Base-by-base conservation (phyloP, 2,113 vertebrate genomes). In the Varanus komodoensis region DNA sequence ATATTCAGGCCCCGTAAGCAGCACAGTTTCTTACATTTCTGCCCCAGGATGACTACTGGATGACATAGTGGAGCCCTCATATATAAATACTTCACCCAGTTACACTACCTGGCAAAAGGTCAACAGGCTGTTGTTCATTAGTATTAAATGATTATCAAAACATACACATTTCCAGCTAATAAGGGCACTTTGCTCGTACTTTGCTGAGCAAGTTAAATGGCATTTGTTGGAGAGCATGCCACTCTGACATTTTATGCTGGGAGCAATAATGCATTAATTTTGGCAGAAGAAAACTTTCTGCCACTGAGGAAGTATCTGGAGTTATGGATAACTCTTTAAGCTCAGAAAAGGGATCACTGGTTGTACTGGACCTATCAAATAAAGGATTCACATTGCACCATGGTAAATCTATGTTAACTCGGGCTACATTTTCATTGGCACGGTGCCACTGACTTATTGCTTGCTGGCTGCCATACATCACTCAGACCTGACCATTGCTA, bases 201-300 rank as follows among this genome's bases (percentile, higher is more conserved):
- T 84, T 38, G 73, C 8, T 78, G 27, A 88, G 23, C 21, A 32
- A n/a, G 73, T 82, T 64, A 64, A 67, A 67, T 17, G 44, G 71
- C 12, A 44, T 61, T 15, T 82, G 79, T 21, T 23, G 38, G 54
- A 84, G 23, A 11, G 68, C 82, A 57, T 68, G 64, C 38, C 17
- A 44, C 85, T 75, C 23, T 87, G 69, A 67, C 71, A 82, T 91
- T 89, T 74, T 82, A 64, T 68, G 89, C 29, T 75, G 7, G 6
- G 25, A 85, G 44, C 75, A 89, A 91, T 68, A 50, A 75, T 81
- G 81, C 86, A 61, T 86, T 82, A 86, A 75, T 32, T 84, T 54
- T 86, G 57, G 77, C 54, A 82, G 75, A 29, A 64, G n/a, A 84
- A 87, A 44, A 44, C 3, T 17, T 21, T 87, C 38, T 64, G 9